A percentile compares a stretch with the other conserved stretches of the same genome.
phyloP scores from a whole-genome alignment of 2,797 vertebrate species.

The Varecia variegata region DNA sequence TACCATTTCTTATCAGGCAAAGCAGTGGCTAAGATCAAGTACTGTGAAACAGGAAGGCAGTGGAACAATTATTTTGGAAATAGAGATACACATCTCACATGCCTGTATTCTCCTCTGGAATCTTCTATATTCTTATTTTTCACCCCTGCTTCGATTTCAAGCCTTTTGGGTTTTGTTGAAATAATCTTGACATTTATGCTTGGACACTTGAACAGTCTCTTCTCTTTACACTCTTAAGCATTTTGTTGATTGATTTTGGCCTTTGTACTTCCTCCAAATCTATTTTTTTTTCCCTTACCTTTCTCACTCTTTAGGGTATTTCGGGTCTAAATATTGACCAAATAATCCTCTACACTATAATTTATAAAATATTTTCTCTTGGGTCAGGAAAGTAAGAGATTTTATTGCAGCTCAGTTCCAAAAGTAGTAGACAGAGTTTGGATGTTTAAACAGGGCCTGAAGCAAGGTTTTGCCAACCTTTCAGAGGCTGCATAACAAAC shows the following conservation, averaged over 20 bases:
- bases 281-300: slow-evolving; percentile 76
- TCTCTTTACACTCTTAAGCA: slow-evolving; percentile 79
- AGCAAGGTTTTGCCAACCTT: slow-evolving; percentile 70
- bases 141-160: slow-evolving; percentile 51
- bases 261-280: slow-evolving; percentile 77
- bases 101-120: slow-evolving; percentile 1
- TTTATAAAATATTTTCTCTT: slow-evolving; percentile 70
- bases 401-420: slow-evolving; percentile 55
- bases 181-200: slow-evolving; percentile 83
- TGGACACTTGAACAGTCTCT: slow-evolving; percentile 78
- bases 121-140: not conserved
- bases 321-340: slow-evolving; percentile 74
- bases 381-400: slow-evolving; percentile 58
- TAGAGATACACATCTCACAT: not conserved
- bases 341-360: slow-evolving; percentile 72
- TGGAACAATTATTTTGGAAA: not conserved
- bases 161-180: slow-evolving; percentile 81
- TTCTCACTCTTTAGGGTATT: slow-evolving; percentile 64
- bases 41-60: not conserved
- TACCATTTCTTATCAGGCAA: not conserved
- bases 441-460: slow-evolving; percentile 68
- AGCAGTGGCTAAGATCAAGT: not conserved
- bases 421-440: slow-evolving; percentile 11
- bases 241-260: slow-evolving; percentile 82
- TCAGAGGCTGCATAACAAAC: slow-evolving; percentile 61